These are phyloP conservation scores for Gari tellinella DNA, from an alignment of 2,888 invertebrate genomes.

Conservation along the genomic window DNA sequence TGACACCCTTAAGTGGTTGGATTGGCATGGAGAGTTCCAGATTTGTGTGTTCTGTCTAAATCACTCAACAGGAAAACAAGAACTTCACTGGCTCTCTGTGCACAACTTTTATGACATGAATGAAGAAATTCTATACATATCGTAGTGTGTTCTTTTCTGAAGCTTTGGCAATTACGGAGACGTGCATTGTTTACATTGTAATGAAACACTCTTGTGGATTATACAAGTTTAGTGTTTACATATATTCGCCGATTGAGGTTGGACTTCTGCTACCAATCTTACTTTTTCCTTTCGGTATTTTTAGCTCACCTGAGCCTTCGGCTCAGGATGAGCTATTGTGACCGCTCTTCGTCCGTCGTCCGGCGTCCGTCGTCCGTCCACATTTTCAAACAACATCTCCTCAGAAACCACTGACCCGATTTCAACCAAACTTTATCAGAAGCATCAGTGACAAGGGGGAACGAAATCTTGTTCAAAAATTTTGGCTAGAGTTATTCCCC, in stretches of 20 bases:
- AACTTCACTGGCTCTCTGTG: slow-evolving; percentile 4
- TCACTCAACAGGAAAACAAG: slow-evolving; percentile 40
- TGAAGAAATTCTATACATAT: not conserved
- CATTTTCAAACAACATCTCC: no score
- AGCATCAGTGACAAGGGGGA: no score
- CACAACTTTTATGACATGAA: slow-evolving; percentile 12
- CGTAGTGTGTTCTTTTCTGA: not conserved
- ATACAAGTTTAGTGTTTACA: slow-evolving; percentile 12
- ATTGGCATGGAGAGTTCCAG: slow-evolving; percentile 28
- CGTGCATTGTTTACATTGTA: not conserved
- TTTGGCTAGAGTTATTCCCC: no score
- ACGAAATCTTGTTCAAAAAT: no score
- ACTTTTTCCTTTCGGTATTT: slow-evolving; percentile 16
- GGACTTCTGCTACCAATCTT: slow-evolving; percentile 28
- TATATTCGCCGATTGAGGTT: slow-evolving; percentile 18
- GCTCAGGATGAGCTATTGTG: no score
- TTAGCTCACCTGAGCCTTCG: no score
- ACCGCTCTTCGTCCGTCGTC: no score
- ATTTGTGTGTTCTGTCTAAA: slow-evolving; percentile 34
- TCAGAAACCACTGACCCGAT: no score
- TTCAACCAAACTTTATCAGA: no score
- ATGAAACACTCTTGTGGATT: slow-evolving; percentile 16
- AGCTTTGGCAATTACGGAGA: slow-evolving; percentile 3
- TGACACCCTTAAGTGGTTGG: slow-evolving; percentile 33
- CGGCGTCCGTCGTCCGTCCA: no score